phyloP scores from a whole-genome alignment of 2,113 vertebrate species.

The Galeopterus variegatus region DNA sequence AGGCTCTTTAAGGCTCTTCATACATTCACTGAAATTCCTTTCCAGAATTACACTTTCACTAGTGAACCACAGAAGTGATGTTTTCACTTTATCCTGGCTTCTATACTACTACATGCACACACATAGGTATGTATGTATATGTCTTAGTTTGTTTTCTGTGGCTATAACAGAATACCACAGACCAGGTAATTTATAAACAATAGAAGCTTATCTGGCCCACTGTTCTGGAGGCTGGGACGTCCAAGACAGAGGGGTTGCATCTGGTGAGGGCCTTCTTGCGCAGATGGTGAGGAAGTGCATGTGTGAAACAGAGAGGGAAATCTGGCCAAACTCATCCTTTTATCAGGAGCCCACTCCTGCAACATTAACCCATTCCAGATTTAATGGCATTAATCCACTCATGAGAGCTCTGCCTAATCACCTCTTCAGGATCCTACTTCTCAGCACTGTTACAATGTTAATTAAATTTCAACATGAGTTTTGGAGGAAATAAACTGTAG shows the following conservation, averaged over 20 bases:
- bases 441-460: not conserved
- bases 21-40: not conserved
- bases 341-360: not conserved
- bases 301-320: not conserved
- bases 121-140: not conserved
- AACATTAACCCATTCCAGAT: no score
- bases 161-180: not conserved
- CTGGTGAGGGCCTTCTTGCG: not conserved
- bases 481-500: not conserved
- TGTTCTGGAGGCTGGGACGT: not conserved
- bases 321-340: not conserved
- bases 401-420: not conserved
- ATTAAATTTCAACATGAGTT: not conserved
- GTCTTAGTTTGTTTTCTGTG: not conserved
- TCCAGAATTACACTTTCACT: not conserved
- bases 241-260: not conserved
- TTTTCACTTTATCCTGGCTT: slow-evolving; percentile 12
- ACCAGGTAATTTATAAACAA: not conserved
- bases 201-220: not conserved
- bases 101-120: not conserved
- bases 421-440: not conserved
- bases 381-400: not conserved
- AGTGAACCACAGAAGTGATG: not conserved
- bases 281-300: not conserved
- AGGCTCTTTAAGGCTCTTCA: not conserved